Conservation (phyloP, 2,888 invertebrate genomes). For the Hemicrepidius hirtus region DNA sequence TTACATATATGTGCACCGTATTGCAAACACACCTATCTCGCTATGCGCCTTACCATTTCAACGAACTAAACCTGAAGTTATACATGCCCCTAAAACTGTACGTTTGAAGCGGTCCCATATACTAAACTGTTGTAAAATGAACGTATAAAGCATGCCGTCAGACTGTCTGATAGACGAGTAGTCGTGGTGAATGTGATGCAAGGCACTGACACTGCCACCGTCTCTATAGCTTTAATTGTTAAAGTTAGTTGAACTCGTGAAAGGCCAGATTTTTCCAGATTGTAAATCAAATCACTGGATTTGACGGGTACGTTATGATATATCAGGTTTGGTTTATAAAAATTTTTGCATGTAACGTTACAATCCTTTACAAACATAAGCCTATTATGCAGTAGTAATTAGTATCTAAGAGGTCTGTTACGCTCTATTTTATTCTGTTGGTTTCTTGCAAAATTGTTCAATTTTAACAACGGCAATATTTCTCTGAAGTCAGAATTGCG, state of each 20-base stretch:
- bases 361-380: no score
- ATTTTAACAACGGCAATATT: no score
- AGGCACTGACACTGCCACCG: constrained; percentile 36
- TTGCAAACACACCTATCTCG: constrained; percentile 66
- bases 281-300: neutral
- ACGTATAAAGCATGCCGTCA: constrained; percentile 71
- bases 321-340: neutral
- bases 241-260: constrained; percentile 12
- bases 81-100: constrained; percentile 65
- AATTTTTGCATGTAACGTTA: no score
- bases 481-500: no score
- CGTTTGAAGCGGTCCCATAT: constrained; percentile 63
- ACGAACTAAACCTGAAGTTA: constrained; percentile 61
- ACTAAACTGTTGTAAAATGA: constrained; percentile 73
- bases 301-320: neutral
- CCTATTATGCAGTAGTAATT: no score
- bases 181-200: constrained; percentile 59
- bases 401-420: no score
- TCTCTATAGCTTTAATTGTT: constrained; percentile 16
- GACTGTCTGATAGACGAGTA: constrained; percentile 67
- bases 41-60: constrained; percentile 67
- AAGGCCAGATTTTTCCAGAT: constrained; percentile 9
- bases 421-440: no score
- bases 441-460: no score
- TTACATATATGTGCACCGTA: constrained; percentile 58